Evolutionary conservation across 2,797 vertebrate genomes (phyloP), one percentile per base, ranked within the genome.

Genomic region (Antrozous pallidus): DNA sequence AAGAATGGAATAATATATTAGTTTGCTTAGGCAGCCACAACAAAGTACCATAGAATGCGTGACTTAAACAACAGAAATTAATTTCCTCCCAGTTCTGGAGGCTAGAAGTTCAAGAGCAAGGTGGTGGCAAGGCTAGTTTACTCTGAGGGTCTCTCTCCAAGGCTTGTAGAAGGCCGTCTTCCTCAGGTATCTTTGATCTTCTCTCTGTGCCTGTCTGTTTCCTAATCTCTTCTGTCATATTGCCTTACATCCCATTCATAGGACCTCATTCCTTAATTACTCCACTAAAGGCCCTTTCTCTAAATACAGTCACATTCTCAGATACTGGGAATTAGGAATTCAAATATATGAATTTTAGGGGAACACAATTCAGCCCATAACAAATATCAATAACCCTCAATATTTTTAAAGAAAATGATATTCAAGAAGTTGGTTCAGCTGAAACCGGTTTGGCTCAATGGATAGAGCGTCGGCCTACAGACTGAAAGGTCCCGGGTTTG

Each of bases 351-450:
- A 89, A 67, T 92, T 79, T 77, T 0, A 38, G 7, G 17, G 17
- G 14, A 2, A 80, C 7, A 33, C 28, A 49, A 45, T 51, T 93
- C 65, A 91, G 12, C 24, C 12, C 24, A 80, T 42, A 67, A 71
- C 18, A 70, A 42, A 90, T 61, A 20, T 20, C 65, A 93, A 31
- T 31, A 84, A 61, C 33, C n/a, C 69, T 8, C 71, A 79, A 36
- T 65, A 75, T 40, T 92, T 67, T 91, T 58, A 80, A 90, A 73
- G 14, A 84, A 93, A 74, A 86, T 70, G 4, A 56, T 71, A 65
- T 49, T 10, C 80, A 83, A 83, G 9, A 58, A 58, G 90, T 61
- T 75, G 22, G 45, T 42, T 84, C n/a, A n/a, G n/a, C n/a, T n/a
- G n/a, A n/a, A n/a, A n/a, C n/a, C n/a, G n/a, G n/a, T n/a, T n/a